phyloP scores from a whole-genome alignment of 2,888 invertebrate genomes.

The Bugula neritina region DNA sequence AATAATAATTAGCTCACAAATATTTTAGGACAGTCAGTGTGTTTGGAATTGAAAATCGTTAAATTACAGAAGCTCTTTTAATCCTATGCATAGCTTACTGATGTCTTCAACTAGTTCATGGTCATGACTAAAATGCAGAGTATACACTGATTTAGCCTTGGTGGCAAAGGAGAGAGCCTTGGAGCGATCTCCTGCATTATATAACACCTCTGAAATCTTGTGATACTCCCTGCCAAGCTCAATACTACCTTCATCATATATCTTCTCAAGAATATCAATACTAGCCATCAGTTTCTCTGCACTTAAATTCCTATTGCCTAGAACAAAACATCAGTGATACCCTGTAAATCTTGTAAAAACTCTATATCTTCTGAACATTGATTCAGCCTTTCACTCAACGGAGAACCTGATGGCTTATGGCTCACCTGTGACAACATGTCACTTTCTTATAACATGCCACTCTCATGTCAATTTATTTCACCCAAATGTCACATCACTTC shows the following conservation, averaged over 20 bases:
- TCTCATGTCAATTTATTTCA: no score
- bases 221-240: slow-evolving; percentile 64
- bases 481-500: no score
- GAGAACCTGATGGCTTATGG: no score
- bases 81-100: not conserved
- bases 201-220: slow-evolving; percentile 62
- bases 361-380: no score
- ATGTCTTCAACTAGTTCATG: slow-evolving; percentile 2
- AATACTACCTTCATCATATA: slow-evolving; percentile 63
- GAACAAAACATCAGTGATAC: not conserved
- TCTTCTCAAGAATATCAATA: slow-evolving; percentile 59
- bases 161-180: not conserved
- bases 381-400: no score
- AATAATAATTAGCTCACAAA: no score
- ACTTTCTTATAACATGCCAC: no score
- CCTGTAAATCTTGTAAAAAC: no score
- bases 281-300: slow-evolving; percentile 58
- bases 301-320: slow-evolving; percentile 20
- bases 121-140: not conserved
- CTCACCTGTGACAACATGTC: no score
- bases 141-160: slow-evolving; percentile 5
- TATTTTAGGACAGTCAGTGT: no score
- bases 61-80: not conserved
- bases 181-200: slow-evolving; percentile 43
- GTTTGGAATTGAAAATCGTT: no score